Evolutionary conservation across 2,888 invertebrate genomes (phyloP).

Genomic region (Orthosia cruda): DNA sequence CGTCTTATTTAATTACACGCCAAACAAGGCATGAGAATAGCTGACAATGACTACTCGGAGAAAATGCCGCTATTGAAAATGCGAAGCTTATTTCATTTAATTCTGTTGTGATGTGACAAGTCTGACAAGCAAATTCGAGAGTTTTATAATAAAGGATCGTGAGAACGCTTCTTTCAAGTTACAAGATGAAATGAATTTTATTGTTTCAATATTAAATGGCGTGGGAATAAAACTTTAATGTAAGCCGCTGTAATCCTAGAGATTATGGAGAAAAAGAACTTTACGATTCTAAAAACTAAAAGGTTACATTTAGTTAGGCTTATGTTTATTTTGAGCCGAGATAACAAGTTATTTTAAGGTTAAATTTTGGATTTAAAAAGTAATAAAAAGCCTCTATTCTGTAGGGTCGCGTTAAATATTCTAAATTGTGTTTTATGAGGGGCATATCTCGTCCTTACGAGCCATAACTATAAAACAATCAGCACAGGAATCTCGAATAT

Average conservation of each 20-base stretch:
- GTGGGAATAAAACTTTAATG: slow-evolving; percentile 34
- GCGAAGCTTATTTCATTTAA: slow-evolving; percentile 84
- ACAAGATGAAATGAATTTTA: slow-evolving; percentile 45
- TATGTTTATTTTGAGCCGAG: slow-evolving; percentile 11
- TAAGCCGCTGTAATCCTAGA: slow-evolving; percentile 40
- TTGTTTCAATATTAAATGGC: slow-evolving; percentile 54
- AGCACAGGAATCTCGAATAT: slow-evolving; percentile 57
- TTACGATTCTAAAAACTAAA: slow-evolving; percentile 44
- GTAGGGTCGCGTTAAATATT: slow-evolving; percentile 45
- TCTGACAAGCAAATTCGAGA: slow-evolving; percentile 71
- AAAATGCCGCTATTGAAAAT: slow-evolving; percentile 85
- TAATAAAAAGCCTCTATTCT: slow-evolving; percentile 31
- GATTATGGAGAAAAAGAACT: slow-evolving; percentile 47
- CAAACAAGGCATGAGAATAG: slow-evolving; percentile 87
- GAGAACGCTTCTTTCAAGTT: slow-evolving; percentile 39
- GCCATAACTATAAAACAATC: slow-evolving; percentile 64
- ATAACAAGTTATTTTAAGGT: slow-evolving; percentile 16
- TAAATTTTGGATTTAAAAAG: slow-evolving; percentile 34
- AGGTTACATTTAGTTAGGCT: slow-evolving; percentile 27
- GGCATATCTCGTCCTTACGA: slow-evolving; percentile 46
- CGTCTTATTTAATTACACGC: slow-evolving; percentile 89
- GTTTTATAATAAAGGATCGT: slow-evolving; percentile 68
- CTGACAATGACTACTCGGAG: slow-evolving; percentile 86
- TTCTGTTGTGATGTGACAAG: slow-evolving; percentile 75
- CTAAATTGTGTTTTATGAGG: slow-evolving; percentile 53